Base-by-base conservation (phyloP, 2,888 invertebrate genomes). In the Polydrusus pterygomalis region DNA sequence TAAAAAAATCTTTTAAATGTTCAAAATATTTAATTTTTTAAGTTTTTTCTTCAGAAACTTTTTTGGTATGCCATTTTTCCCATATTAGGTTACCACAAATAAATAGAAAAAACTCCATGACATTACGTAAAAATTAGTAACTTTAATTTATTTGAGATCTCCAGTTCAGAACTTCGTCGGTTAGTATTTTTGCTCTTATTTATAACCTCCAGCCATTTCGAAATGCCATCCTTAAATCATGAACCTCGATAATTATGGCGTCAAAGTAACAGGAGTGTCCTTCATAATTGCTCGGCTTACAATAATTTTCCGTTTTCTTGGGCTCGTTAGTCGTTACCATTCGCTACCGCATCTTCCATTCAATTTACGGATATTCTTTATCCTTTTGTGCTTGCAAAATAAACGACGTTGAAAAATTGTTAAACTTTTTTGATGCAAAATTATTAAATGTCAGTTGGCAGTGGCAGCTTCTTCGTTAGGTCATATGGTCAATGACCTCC, bases 291-390 rank as follows among this genome's bases (percentile, higher is more conserved):
- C 75, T 71, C 68, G 45, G 75, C 62, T 40, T 71, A 63, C 71
- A 75, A 71, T 75, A 71, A 75, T 75, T 75, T 71, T 75, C 75
- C 75, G 75, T 71, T 71, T 75, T 71, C 75, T 71, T 75, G 71
- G 71, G 62, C 75, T 75, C 71, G 75, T 75, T 71, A 70, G 70
- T 47, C 75, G 70, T 70, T 70, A 34, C 62, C 70, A 70, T 70
- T 70, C 62, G 70, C 47, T 70, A 75, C 75, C 75, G 75, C 68
- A 67, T 13, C 38, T 60, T 38, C 58, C 58, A 60, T 60, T 60
- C 30, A 60, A 60, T 71, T 75, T 45, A 71, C 68, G 67, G 70
- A 71, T 71, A 71, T 47, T 62, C 71, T 69, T 75, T 68, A 68
- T 75, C 63, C 74, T 70, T 72, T 70, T 70, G 62, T 67, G 58